phyloP scores from a whole-genome alignment of 1,140 invertebrate species.

The Eupristina koningsbergeri region DNA sequence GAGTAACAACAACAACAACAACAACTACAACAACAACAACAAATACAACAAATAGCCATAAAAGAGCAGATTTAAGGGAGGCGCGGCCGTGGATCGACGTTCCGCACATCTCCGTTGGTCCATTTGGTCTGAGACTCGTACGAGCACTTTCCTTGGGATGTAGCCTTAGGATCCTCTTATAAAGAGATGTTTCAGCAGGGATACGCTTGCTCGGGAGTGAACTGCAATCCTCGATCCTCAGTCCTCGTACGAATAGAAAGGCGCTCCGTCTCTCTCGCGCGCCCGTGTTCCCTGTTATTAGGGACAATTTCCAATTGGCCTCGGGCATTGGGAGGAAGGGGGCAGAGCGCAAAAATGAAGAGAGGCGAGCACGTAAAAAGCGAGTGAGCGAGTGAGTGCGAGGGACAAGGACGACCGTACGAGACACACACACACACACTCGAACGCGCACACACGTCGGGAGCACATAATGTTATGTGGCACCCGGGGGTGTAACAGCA shows the following conservation, averaged over 20 bases:
- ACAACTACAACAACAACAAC: too few species aligned
- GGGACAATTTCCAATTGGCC: slow-evolving; percentile 73
- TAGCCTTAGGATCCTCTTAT: background rate
- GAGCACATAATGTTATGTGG: slow-evolving; percentile 59
- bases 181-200: slow-evolving; percentile 40
- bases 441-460: slow-evolving; percentile 47
- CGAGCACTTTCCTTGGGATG: background rate
- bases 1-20: too few species aligned
- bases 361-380: too few species aligned
- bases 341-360: background rate
- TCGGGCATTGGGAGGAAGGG: slow-evolving; percentile 54
- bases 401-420: slow-evolving; percentile 44
- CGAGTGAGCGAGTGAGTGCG: slow-evolving; percentile 42
- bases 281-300: slow-evolving; percentile 70
- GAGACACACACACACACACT: slow-evolving; percentile 46
- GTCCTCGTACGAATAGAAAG: background rate
- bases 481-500: slow-evolving; percentile 56
- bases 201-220: slow-evolving; percentile 11
- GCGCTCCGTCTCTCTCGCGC: background rate
- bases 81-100: background rate
- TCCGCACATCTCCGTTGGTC: background rate
- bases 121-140: background rate
- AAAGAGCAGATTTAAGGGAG: too few species aligned
- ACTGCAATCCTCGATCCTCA: slow-evolving; percentile 20
- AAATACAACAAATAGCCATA: background rate